Evolutionary conservation across 2,797 vertebrate genomes (phyloP), one percentile per base, ranked within the genome.

Genomic region (Epinephelus coioides): DNA sequence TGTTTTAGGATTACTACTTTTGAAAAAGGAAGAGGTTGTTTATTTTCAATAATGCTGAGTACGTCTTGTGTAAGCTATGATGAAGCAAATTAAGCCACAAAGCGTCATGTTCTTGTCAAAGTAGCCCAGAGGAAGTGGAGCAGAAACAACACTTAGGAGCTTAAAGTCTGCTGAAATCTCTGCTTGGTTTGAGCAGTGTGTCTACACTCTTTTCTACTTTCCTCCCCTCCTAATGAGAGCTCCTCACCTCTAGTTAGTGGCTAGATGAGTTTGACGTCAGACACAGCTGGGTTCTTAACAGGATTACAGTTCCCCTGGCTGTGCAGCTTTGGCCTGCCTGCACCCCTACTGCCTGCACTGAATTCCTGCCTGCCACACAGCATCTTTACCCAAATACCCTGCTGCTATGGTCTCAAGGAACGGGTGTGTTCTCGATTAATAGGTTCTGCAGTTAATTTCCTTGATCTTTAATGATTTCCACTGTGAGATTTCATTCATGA

Each of bases 231-330:
- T 90, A 90, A 92, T 86, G 91, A 92, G 88, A 89, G 73, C 86
- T 83, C 81, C 66, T 90, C 91, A 91, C 91, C 90, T 93, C 86
- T 67, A 71, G 85, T 90, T 90, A 82, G 89, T 67, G 83, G 89
- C 80, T 83, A 77, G 89, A 90, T 90, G 88, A 89, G 91, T 88
- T 92, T 94, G 94, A 95, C 92, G 93, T 95, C 94, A 95, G 85
- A 88, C 90, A 86, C 94, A 93, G 92, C 91, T 93, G 94, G 92
- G 76, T 83, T 89, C 88, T 88, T 91, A 93, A 94, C 88, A 91
- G 86, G 92, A 94, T 94, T 94, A 93, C 82, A 81, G 81, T 85
- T 89, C 83, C 88, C 83, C 86, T 84, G 90, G 85, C 90, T 84
- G 85, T 73, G 75, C 72, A n/a, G 62, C 87, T 87, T 73, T 82